These are phyloP conservation scores for Acrobasis repandana DNA, from an alignment of 2,888 invertebrate species.

Conservation along the genomic window DNA sequence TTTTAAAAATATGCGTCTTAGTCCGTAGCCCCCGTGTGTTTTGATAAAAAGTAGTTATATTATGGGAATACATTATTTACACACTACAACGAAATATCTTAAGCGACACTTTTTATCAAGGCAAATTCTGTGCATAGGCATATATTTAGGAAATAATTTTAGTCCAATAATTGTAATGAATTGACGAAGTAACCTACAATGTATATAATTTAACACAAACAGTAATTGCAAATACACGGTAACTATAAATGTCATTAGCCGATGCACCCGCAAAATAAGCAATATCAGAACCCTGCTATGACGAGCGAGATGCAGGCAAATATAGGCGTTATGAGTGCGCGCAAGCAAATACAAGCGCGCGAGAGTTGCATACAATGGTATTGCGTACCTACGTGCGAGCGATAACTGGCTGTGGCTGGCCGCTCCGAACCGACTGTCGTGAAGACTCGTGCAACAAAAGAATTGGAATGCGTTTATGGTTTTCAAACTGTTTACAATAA, in stretches of 20 bases:
- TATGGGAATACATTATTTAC: too few relatives aligned
- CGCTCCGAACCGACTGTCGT: slow-evolving; percentile 6
- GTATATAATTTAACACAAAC: neutral
- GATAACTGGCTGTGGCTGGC: neutral
- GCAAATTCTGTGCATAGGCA: neutral
- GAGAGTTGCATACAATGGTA: slow-evolving; percentile 1
- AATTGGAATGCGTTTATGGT: neutral
- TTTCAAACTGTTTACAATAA: slow-evolving; percentile 7
- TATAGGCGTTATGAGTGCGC: neutral
- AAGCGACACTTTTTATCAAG: neutral
- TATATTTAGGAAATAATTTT: neutral
- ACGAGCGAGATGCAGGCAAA: neutral
- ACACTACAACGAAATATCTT: neutral
- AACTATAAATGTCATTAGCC: neutral
- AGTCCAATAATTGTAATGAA: neutral
- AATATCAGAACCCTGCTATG: neutral
- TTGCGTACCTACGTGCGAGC: neutral
- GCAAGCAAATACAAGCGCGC: neutral
- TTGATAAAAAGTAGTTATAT: too few relatives aligned
- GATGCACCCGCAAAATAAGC: neutral
- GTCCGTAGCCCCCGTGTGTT: slow-evolving; percentile 18
- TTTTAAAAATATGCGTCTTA: slow-evolving; percentile 16
- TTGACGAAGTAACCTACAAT: neutral
- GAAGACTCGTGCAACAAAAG: neutral
- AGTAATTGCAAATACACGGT: neutral